A percentile compares a stretch with the other conserved stretches of the same genome.
phyloP scores from a whole-genome alignment of 2,113 vertebrate species.

The Laticauda laticaudata region DNA sequence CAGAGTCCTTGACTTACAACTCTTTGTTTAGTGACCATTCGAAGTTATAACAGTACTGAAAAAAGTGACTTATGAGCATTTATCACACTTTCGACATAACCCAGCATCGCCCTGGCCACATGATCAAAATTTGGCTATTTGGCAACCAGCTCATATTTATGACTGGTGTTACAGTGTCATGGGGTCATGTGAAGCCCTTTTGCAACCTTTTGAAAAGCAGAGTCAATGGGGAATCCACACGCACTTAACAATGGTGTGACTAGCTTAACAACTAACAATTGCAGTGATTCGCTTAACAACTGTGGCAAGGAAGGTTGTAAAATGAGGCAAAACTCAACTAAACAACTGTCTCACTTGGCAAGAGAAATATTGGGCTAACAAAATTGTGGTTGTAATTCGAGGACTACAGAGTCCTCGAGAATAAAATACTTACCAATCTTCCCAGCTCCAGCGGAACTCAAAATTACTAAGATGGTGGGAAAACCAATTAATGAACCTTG shows the following conservation, averaged over 20 bases:
- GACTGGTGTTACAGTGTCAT: no score
- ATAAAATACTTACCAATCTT: conserved; percentile 88
- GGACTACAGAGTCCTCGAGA: neutral
- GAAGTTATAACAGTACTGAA: no score
- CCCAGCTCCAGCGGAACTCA: conserved; percentile 98
- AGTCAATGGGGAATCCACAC: no score
- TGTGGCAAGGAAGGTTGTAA: neutral
- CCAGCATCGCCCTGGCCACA: no score
- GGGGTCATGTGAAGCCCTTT: no score
- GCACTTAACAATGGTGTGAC: neutral
- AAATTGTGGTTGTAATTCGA: neutral
- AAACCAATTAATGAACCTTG: conserved; percentile 93
- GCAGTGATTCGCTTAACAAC: neutral
- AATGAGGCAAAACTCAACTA: neutral
- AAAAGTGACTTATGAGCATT: no score
- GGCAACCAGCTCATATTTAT: no score
- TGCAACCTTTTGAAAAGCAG: no score
- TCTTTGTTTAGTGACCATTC: no score
- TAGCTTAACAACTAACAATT: neutral
- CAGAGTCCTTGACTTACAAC: no score
- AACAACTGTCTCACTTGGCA: neutral
- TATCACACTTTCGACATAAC: no score
- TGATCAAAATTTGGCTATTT: no score
- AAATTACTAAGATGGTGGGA: conserved; percentile 98
- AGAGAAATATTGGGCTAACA: neutral